Conservation (phyloP, 2,797 vertebrate genomes). For the Acropternis orthonyx region DNA sequence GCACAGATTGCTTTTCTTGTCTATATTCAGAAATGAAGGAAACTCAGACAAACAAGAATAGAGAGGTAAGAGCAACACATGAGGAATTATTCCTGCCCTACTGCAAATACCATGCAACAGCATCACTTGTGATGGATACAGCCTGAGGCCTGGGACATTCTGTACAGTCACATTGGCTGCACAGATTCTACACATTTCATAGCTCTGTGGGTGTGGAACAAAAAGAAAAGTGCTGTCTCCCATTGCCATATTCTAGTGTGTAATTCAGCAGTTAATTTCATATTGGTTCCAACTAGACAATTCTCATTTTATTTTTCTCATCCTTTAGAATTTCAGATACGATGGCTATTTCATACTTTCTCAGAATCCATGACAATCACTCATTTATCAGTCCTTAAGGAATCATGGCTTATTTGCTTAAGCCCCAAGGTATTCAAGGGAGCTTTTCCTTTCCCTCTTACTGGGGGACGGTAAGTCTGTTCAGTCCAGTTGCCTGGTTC, state of each 20-base stretch:
- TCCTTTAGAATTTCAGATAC: not conserved
- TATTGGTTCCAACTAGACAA: not conserved
- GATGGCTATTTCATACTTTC: not conserved
- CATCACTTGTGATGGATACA: not conserved
- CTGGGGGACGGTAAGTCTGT: not conserved
- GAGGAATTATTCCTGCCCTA: not conserved
- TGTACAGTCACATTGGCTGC: not conserved
- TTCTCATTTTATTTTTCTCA: not conserved
- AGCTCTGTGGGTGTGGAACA: not conserved
- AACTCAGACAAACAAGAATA: not conserved
- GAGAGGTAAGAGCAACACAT: not conserved
- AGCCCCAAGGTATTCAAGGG: not conserved
- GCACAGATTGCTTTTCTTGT: not conserved
- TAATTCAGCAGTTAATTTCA: not conserved
- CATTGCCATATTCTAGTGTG: not conserved
- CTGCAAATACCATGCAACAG: not conserved
- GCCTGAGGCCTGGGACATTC: not conserved
- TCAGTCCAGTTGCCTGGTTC: not conserved
- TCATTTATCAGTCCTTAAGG: not conserved
- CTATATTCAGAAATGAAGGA: not conserved
- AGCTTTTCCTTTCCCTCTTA: not conserved
- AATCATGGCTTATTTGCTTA: not conserved
- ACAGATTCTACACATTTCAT: not conserved
- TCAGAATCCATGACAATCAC: not conserved
- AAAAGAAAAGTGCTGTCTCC: not conserved